Percentiles rank a stretch among this genome's conserved stretches.
phyloP scores from a whole-genome alignment of 2,888 invertebrate species.

The Hirtodrosophila histrioides region DNA sequence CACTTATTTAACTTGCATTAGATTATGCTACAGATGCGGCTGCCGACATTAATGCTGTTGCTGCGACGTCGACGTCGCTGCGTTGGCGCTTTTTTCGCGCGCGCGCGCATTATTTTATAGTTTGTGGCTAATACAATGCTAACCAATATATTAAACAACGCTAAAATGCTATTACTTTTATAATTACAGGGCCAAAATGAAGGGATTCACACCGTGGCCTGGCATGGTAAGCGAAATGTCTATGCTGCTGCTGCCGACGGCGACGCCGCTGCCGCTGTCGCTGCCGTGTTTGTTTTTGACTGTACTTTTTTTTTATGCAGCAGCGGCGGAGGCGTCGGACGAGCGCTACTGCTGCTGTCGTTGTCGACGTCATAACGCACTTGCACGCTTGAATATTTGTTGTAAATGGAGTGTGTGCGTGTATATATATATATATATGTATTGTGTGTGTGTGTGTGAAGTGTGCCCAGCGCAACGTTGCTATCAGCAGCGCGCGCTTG shows the following conservation, averaged over 20 bases:
- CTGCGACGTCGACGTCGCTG: slow-evolving; percentile 58
- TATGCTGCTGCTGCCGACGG: slow-evolving; percentile 38
- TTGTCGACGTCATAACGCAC: slow-evolving; percentile 69
- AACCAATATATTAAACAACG: slow-evolving; percentile 9
- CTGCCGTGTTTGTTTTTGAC: slow-evolving; percentile 77
- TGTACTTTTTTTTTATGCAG: slow-evolving; percentile 76
- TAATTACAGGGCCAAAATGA: slow-evolving; percentile 97
- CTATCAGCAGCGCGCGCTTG: slow-evolving; percentile 30
- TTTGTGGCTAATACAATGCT: slow-evolving; percentile 10
- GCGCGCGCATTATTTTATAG: slow-evolving; percentile 75
- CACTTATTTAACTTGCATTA: slow-evolving; percentile 4
- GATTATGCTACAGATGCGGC: neutral
- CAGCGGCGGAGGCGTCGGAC: slow-evolving; percentile 41
- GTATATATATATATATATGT: slow-evolving; percentile 8
- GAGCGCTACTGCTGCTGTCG: slow-evolving; percentile 30
- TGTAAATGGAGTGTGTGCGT: slow-evolving; percentile 31
- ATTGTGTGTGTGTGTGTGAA: slow-evolving; percentile 1
- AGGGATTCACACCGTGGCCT: slow-evolving; percentile 98
- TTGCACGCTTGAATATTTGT: slow-evolving; percentile 50
- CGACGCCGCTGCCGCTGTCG: slow-evolving; percentile 51
- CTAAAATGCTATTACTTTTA: slow-evolving; percentile 66
- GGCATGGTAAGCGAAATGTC: slow-evolving; percentile 92
- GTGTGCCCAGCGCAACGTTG: slow-evolving; percentile 15
- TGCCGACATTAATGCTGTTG: slow-evolving; percentile 12
- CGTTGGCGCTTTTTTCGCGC: slow-evolving; percentile 78